A percentile compares a stretch with the other conserved stretches of the same genome.
These are phyloP conservation scores for Corythoichthys intestinalis DNA, from an alignment of 2,113 vertebrate species.

Conservation along the genomic window DNA sequence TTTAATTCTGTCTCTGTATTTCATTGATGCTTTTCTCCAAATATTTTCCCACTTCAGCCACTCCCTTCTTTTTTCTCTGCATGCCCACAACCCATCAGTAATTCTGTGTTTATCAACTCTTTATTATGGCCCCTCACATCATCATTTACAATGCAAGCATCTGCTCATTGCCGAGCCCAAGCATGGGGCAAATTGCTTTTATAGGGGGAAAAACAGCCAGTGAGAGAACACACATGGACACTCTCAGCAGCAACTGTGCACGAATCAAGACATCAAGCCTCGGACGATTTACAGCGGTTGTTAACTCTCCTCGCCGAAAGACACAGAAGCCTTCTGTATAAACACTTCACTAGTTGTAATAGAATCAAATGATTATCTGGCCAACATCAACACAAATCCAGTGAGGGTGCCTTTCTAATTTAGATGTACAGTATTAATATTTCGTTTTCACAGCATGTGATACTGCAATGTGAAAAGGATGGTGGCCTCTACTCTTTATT, in stretches of 20 bases:
- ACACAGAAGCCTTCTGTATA: conserved; percentile 41
- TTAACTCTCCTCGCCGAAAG: conserved; percentile 59
- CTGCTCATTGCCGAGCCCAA: conserved; percentile 75
- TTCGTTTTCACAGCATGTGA: conserved; percentile 53
- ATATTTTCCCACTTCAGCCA: background rate
- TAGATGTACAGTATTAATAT: conserved; percentile 21
- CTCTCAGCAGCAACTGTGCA: conserved; percentile 46
- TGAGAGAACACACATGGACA: conserved; percentile 43
- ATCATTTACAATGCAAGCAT: conserved; percentile 81
- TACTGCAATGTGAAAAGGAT: conserved; percentile 62
- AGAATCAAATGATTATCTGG: conserved; percentile 76
- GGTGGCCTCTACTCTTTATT: conserved; percentile 65
- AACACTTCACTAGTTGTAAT: conserved; percentile 65
- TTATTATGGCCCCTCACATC: conserved; percentile 75
- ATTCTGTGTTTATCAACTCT: conserved; percentile 82
- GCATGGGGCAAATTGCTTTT: conserved; percentile 82
- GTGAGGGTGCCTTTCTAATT: conserved; percentile 50
- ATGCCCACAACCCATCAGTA: conserved; percentile 71
- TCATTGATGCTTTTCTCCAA: background rate
- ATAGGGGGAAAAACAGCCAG: conserved; percentile 69
- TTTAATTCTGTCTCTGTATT: conserved; percentile 8
- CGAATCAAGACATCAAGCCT: conserved; percentile 68
- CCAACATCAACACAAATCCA: conserved; percentile 49
- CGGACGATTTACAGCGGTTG: conserved; percentile 66
- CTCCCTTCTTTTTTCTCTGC: conserved; percentile 23